Evolutionary conservation across 2,797 vertebrate genomes (phyloP), one percentile per base, ranked within the genome.

Genomic region (Sebastes melanostomus): DNA sequence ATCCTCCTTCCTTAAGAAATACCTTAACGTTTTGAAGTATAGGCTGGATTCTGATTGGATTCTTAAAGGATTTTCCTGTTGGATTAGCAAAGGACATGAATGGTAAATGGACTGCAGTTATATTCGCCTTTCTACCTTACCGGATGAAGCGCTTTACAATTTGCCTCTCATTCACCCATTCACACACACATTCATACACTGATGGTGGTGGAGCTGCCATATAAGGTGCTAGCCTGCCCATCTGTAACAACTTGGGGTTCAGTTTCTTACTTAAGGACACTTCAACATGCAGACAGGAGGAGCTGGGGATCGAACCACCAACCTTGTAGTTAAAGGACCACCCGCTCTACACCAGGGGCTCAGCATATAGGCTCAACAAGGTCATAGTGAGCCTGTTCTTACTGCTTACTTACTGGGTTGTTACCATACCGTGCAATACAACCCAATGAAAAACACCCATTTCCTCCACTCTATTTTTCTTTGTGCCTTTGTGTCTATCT

Each of bases 1-100:
- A 68, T 61, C 75, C 50, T 14, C 74, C 30, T 76, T 14, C 68
- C 36, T 76, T 7, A 27, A 60, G 36, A 65, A 81, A 62, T 59
- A 32, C 18, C 6, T 66, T n/a, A 24, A 36, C 8, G 5, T 54
- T 83, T 73, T 63, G 24, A 77, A 72, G 63, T 54, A 16, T 42
- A 58, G 14, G 29, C 12, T 29, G 30, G 55, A 42, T 58, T 77
- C 12, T 75, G 55, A 70, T 54, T 71, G 46, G 46, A 75, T 59
- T 72, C 27, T 62, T 32, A 36, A 18, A 69, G 12, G 36, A 60
- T 46, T 69, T 81, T 42, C 12, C 10, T 59, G 18, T 68, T 68
- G 20, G 30, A 76, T 65, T 72, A 52, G 18, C 11, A 74, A 68
- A 61, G 14, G 25, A 56, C 6, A 30, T 30, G 32, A 67, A 56